Conservation (phyloP, 1,140 invertebrate genomes). For the Aphis gossypii region DNA sequence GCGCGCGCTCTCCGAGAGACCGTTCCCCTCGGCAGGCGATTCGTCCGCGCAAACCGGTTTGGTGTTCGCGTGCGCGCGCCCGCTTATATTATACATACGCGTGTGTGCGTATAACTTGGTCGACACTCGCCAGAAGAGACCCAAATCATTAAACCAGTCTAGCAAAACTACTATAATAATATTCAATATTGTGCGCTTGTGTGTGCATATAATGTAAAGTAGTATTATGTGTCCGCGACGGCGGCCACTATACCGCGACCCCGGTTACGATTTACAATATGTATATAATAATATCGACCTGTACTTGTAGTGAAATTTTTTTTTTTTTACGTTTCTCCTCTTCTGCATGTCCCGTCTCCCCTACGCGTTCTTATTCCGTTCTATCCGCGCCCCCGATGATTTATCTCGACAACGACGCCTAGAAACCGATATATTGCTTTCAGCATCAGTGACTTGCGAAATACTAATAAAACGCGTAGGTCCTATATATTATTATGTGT, state of each 20-base stretch:
- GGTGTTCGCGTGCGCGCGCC: not conserved
- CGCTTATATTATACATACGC: not conserved
- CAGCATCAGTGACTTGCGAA: too few relatives aligned
- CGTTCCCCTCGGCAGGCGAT: slow-evolving; percentile 46
- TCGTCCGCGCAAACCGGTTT: slow-evolving; percentile 32
- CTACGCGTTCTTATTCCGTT: not conserved
- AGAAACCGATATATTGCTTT: not conserved
- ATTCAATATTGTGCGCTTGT: not conserved
- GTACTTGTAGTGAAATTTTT: not conserved
- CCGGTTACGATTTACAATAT: not conserved
- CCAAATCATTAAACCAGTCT: slow-evolving; percentile 52
- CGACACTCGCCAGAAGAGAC: slow-evolving; percentile 45
- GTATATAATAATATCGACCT: not conserved
- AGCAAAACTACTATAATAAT: slow-evolving; percentile 33
- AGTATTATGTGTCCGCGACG: not conserved
- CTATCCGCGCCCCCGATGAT: not conserved
- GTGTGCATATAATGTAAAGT: not conserved
- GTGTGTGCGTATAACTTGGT: not conserved
- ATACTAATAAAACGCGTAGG: not conserved
- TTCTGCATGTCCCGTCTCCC: not conserved
- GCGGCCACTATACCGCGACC: not conserved
- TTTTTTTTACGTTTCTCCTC: not conserved
- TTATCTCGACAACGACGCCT: not conserved
- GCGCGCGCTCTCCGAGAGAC: slow-evolving; percentile 1
- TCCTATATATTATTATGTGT: not conserved